These are phyloP conservation scores for human DNA, from an alignment of 2,113 vertebrate genomes.

Conservation along the genomic window GRCh38 chr7:49750001-49750500, in stretches of 20 bases:
- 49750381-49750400: no score
- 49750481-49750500: no score
- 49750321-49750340: no score
- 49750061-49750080: background rate
- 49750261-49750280: no score
- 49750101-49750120: background rate
- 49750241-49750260: rapidly evolving
- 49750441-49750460: no score
- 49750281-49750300: no score
- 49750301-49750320: no score
- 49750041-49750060: background rate
- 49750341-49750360: no score
- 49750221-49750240: background rate
- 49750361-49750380: no score
- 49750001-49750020: background rate
- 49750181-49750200: background rate
- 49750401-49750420: no score
- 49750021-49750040: background rate
- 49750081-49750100: background rate
- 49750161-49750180: background rate
- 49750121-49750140: background rate
- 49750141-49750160: background rate
- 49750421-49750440: no score
- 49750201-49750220: rapidly evolving
- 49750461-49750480: no score